Evolutionary conservation across 1,140 invertebrate genomes (phyloP), one percentile per base, ranked within the genome.

Genomic region (Lepidurus apus): DNA sequence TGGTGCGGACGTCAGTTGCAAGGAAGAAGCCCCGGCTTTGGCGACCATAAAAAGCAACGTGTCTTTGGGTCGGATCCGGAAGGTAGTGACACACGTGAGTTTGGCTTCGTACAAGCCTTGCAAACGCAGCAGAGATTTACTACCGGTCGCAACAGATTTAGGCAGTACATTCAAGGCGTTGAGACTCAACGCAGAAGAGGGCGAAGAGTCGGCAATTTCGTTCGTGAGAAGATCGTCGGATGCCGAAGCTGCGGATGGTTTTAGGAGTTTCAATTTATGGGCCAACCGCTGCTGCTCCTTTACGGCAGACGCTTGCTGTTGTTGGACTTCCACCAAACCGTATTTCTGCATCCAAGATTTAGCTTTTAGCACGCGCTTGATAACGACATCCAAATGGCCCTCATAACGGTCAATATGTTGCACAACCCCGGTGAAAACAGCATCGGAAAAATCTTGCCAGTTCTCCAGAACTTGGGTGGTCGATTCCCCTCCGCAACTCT

Each of bases 41-140:
- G 73, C 75, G 65, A 79, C 78, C 65, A 79, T 74, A 45, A 79
- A 79, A 45, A 79, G 78, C n/a, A 79, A 45, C 42, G 75, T 74
- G 74, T 79, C 78, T 21, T 75, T 43, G 21, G 75, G 42, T 26
- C 74, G 78, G 73, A 79, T 79, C 24, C 78, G 78, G 43, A 79
- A 79, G 43, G 74, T 74, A 26, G 78, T 74, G 73, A 79, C 73
- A 74, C 78, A 79, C 42, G 65, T 79, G 26, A 75, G 26, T 24
- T 65, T 45, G 43, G 74, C 78, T 73, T 79, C 74, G n/a, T 75
- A 79, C 74, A 79, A 75, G 42, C 42, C 78, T 74, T 75, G 42
- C 7, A 79, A 34, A n/a, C 74, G 43, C 42, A 79, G 43, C 42
- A 10, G 44, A 26, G 53, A 65, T 65, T 65, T 65, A 65, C 53